Evolutionary conservation across 2,113 vertebrate genomes (phyloP), one percentile per base, ranked within the genome.

Genomic region (Carlito syrichta): DNA sequence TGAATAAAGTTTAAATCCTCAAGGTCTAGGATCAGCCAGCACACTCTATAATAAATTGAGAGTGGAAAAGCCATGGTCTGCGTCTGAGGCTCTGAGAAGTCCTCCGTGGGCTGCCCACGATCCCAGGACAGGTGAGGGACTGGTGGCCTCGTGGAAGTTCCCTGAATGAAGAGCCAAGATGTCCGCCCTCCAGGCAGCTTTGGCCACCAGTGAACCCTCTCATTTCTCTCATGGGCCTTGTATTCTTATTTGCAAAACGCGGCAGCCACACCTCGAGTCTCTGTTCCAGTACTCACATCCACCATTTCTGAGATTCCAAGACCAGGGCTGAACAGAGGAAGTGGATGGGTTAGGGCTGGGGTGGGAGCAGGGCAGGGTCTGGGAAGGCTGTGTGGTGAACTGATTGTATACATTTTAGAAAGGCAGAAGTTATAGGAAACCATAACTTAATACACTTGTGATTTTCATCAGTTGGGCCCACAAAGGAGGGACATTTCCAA

Each of bases 361-460:
- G n/a, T n/a, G n/a, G n/a, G n/a, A n/a, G 14, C 17, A 6, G 58
- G 25, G 5, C 20, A 0, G 5, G 5, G 50, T 8, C 5, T 20
- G 30, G 68, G 45, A n/a, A 27, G 19, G 13, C 16, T 6, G 8
- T 8, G 22, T n/a, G n/a, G n/a, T n/a, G n/a, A n/a, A n/a, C n/a
- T n/a, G n/a, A n/a, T n/a, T n/a, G n/a, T n/a, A n/a, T n/a, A n/a
- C n/a, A n/a, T n/a, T n/a, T n/a, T n/a, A n/a, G n/a, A n/a, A n/a
- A n/a, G n/a, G n/a, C n/a, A n/a, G n/a, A n/a, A n/a, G n/a, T n/a
- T n/a, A n/a, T n/a, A n/a, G n/a, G n/a, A n/a, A n/a, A n/a, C n/a
- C n/a, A n/a, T n/a, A n/a, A n/a, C n/a, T n/a, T n/a, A n/a, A n/a
- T n/a, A n/a, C n/a, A n/a, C n/a, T n/a, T n/a, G n/a, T n/a, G n/a